A percentile compares a stretch with the other conserved stretches of the same genome.
These are phyloP conservation scores for Callyntrura sp. DNA, from an alignment of 2,888 invertebrate genomes.

Conservation along the genomic window DNA sequence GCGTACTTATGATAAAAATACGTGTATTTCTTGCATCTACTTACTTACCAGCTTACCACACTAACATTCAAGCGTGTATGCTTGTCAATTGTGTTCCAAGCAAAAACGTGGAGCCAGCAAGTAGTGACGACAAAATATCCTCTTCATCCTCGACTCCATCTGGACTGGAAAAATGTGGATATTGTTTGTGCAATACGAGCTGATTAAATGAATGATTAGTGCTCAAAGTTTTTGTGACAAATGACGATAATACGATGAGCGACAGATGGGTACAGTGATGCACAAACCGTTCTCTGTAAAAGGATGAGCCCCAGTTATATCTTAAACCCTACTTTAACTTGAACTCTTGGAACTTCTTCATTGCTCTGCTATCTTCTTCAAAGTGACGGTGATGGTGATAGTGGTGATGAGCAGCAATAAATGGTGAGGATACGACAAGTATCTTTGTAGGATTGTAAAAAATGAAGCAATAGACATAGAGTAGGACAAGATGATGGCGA, in stretches of 20 bases:
- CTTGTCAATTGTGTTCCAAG: too few species aligned
- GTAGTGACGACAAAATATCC: conserved; percentile 22
- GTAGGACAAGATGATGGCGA: too few species aligned
- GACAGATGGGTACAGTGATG: conserved; percentile 54
- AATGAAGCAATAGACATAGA: too few species aligned
- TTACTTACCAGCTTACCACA: too few species aligned
- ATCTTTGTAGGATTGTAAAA: too few species aligned
- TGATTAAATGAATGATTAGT: not conserved
- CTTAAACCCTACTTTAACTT: conserved; percentile 18
- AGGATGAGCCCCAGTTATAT: too few species aligned
- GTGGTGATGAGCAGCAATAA: too few species aligned
- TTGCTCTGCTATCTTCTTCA: not conserved
- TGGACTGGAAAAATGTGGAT: conserved; percentile 69
- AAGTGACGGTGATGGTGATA: too few species aligned
- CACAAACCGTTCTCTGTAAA: not conserved
- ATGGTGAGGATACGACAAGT: too few species aligned
- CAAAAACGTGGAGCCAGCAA: not conserved
- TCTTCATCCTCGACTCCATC: conserved; percentile 14
- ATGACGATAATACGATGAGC: conserved; percentile 21
- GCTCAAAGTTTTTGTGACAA: conserved; percentile 60
- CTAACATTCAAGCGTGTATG: too few species aligned
- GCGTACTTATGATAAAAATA: too few species aligned
- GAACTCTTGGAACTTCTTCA: conserved; percentile 64
- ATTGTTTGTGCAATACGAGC: conserved; percentile 8
- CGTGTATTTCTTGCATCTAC: too few species aligned